phyloP scores from a whole-genome alignment of 2,888 invertebrate species.

The Eilema sororculum region DNA sequence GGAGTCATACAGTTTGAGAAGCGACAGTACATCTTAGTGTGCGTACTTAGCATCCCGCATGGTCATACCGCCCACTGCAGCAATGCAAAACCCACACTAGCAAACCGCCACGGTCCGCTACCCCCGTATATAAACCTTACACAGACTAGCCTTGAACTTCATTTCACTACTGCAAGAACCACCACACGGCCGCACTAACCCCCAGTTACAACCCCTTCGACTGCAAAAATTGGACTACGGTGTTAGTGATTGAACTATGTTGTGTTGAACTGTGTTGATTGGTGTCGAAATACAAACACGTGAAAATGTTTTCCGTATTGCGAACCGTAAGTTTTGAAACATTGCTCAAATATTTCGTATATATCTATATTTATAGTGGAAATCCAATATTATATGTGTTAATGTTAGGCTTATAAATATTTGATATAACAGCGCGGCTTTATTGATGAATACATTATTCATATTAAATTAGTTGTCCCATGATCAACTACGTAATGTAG shows the following conservation, averaged over 20 bases:
- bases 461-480: constrained; percentile 11
- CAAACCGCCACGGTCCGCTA: constrained; percentile 74
- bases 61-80: constrained; percentile 52
- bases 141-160: constrained; percentile 85
- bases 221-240: constrained; percentile 50
- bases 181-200: constrained; percentile 44
- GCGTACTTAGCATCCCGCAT: constrained; percentile 52
- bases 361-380: not conserved
- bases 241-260: constrained; percentile 59
- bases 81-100: constrained; percentile 63
- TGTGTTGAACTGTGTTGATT: constrained; percentile 66
- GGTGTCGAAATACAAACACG: constrained; percentile 61
- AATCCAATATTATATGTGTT: constrained; percentile 2
- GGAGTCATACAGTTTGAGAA: constrained; percentile 18
- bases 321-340: constrained; percentile 71
- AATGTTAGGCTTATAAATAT: constrained; percentile 3
- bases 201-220: constrained; percentile 36
- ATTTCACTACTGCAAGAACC: constrained; percentile 72
- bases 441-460: constrained; percentile 20
- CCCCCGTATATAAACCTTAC: constrained; percentile 82
- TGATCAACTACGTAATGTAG: not conserved
- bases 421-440: constrained; percentile 11
- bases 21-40: constrained; percentile 56
- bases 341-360: not conserved
- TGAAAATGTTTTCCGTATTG: constrained; percentile 74